A percentile compares a stretch with the other conserved stretches of the same genome.
Evolutionary conservation across 53 echinoderm and acorn worm genomes (phyloP).

Genomic region (Crossaster papposus): DNA sequence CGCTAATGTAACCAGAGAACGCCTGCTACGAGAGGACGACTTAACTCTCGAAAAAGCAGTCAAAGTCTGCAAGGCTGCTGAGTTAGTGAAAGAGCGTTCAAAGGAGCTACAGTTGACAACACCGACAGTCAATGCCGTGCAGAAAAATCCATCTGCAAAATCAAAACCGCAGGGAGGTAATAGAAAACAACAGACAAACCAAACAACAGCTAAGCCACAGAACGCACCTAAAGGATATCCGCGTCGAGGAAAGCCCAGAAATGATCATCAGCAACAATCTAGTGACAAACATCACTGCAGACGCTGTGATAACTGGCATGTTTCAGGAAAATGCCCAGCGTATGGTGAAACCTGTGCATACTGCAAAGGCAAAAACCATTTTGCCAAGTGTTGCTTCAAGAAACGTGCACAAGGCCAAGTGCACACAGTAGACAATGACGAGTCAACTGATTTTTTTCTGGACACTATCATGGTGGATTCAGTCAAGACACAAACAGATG

Average conservation of each 20-base stretch:
- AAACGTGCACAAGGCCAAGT: slow-evolving; percentile 7
- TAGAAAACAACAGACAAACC: slow-evolving; percentile 2
- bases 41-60: slow-evolving; percentile 50
- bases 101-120: slow-evolving; percentile 25
- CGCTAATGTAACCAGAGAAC: slow-evolving; percentile 28
- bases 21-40: slow-evolving; percentile 49
- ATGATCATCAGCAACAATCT: slow-evolving; percentile 3
- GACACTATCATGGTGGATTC: slow-evolving; percentile 16
- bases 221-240: slow-evolving; percentile 5
- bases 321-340: slow-evolving; percentile 32
- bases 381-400: slow-evolving; percentile 37
- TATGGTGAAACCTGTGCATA: slow-evolving; percentile 30
- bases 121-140: slow-evolving; percentile 21
- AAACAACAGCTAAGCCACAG: slow-evolving; percentile 18
- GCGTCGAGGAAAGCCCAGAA: not conserved
- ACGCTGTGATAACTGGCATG: slow-evolving; percentile 33
- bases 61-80: slow-evolving; percentile 54
- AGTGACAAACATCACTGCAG: slow-evolving; percentile 27
- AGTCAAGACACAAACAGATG: slow-evolving; percentile 12
- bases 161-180: not conserved
- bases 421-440: slow-evolving; percentile 5
- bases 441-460: not conserved
- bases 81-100: slow-evolving; percentile 44
- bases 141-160: slow-evolving; percentile 22
- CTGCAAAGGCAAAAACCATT: slow-evolving; percentile 22